A percentile compares a stretch with the other conserved stretches of the same genome.
Evolutionary conservation across 2,888 invertebrate genomes (phyloP).

Genomic region (Ophioninae sp.): DNA sequence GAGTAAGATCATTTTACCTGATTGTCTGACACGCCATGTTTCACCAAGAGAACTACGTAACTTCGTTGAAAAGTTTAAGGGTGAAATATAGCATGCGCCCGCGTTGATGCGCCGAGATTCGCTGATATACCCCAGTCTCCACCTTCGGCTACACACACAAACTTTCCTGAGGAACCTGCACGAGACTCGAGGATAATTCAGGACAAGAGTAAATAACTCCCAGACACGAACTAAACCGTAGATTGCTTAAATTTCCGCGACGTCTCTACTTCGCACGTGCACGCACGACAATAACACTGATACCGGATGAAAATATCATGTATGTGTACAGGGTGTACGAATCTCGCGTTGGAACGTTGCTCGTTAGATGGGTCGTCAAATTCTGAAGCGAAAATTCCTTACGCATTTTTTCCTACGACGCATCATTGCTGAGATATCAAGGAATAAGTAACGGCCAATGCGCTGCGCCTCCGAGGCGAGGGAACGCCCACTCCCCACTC

Average conservation of each 20-base stretch:
- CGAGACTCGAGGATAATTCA: conserved; percentile 1
- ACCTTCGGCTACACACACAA: not conserved
- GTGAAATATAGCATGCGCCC: not conserved
- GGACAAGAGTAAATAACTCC: conserved; percentile 5
- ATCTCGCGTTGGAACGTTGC: not conserved
- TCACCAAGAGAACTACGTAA: not conserved
- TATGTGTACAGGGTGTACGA: not conserved
- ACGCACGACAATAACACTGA: not conserved
- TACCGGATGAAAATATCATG: not conserved
- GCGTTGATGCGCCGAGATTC: not conserved
- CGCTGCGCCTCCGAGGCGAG: not conserved
- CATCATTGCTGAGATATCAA: not conserved
- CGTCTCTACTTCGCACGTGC: not conserved
- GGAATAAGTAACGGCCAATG: not conserved
- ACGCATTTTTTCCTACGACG: not conserved
- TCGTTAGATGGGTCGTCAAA: not conserved
- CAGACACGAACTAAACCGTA: conserved; percentile 21
- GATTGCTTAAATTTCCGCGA: conserved; percentile 18
- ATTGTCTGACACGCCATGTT: not conserved
- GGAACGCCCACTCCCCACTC: not conserved
- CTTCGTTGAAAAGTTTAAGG: conserved; percentile 4
- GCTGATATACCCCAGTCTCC: not conserved
- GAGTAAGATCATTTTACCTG: not conserved
- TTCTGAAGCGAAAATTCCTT: not conserved
- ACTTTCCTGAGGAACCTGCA: conserved; percentile 17